A percentile compares a stretch with the other conserved stretches of the same genome.
Evolutionary conservation across 2,888 invertebrate genomes (phyloP).

Genomic region (Drosophila siamana): DNA sequence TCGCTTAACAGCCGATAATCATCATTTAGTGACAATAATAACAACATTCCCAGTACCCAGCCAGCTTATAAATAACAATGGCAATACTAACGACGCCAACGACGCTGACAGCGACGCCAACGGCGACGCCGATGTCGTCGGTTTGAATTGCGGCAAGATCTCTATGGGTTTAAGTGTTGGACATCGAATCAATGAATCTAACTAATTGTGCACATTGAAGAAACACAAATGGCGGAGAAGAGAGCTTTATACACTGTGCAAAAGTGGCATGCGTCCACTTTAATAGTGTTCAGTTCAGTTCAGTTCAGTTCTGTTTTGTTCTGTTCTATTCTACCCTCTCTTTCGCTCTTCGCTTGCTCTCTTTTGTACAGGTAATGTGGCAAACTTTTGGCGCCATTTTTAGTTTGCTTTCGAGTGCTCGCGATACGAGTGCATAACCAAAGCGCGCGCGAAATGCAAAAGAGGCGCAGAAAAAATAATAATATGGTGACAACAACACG

Average conservation of each 20-base stretch:
- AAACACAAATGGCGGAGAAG: slow-evolving; percentile 28
- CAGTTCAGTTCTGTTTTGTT: slow-evolving; percentile 18
- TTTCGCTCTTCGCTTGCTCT: slow-evolving; percentile 15
- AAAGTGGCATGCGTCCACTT: slow-evolving; percentile 47
- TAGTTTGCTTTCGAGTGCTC: slow-evolving; percentile 72
- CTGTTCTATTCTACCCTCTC: slow-evolving; percentile 25
- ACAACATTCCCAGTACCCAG: too few relatives aligned
- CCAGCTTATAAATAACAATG: slow-evolving; percentile 32
- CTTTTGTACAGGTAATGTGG: slow-evolving; percentile 41
- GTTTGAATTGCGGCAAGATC: slow-evolving; percentile 33
- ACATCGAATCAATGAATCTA: slow-evolving; percentile 13
- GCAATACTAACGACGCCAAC: slow-evolving; percentile 14
- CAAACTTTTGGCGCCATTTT: slow-evolving; percentile 82
- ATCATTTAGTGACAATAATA: slow-evolving; percentile 28
- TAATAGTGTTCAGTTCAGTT: slow-evolving; percentile 18
- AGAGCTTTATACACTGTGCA: slow-evolving; percentile 55
- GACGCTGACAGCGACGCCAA: slow-evolving; percentile 7
- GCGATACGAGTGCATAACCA: slow-evolving; percentile 68
- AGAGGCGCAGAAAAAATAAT: slow-evolving; percentile 5
- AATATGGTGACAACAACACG: slow-evolving; percentile 2
- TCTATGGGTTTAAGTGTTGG: slow-evolving; percentile 4
- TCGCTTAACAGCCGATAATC: slow-evolving; percentile 52
- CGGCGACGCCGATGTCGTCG: slow-evolving; percentile 10
- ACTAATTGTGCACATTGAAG: slow-evolving; percentile 21
- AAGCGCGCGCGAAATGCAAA: slow-evolving; percentile 67